Evolutionary conservation across 2,113 vertebrate genomes (phyloP).

Genomic region (Corydoras maculifer): DNA sequence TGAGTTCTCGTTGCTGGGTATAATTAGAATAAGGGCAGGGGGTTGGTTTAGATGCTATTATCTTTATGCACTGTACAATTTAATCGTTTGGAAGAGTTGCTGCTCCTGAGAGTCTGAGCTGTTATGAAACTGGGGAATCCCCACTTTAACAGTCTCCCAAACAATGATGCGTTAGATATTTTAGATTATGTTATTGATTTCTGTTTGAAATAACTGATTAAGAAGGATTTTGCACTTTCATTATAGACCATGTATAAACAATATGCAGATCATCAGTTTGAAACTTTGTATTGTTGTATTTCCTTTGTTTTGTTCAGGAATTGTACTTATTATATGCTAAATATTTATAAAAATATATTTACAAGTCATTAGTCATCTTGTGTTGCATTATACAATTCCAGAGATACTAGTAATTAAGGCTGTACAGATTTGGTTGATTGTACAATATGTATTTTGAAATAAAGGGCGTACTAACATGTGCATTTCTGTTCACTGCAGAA

Average conservation of each 20-base stretch:
- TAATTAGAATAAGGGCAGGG: constrained; percentile 48
- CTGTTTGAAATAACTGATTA: constrained; percentile 35
- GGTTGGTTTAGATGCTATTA: constrained; percentile 43
- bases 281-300: too few relatives aligned
- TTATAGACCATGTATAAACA: too few relatives aligned
- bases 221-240: too few relatives aligned
- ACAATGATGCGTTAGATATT: constrained; percentile 45
- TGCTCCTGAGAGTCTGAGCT: constrained; percentile 28
- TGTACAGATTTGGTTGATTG: not conserved
- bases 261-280: too few relatives aligned
- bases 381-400: too few relatives aligned
- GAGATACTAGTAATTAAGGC: not conserved
- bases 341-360: too few relatives aligned
- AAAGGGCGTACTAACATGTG: not conserved
- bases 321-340: too few relatives aligned
- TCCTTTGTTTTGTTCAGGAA: too few relatives aligned
- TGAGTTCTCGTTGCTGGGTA: constrained; percentile 46
- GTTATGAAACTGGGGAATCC: constrained; percentile 53
- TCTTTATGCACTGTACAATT: constrained; percentile 17
- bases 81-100: constrained; percentile 23
- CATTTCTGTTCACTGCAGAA: constrained; percentile 61
- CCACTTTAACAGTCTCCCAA: constrained; percentile 18
- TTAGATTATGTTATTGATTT: constrained; percentile 47
- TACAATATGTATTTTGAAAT: not conserved
- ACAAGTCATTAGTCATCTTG: too few relatives aligned